phyloP scores from a whole-genome alignment of 2,113 vertebrate genomes.

The Clarias batrachus region DNA sequence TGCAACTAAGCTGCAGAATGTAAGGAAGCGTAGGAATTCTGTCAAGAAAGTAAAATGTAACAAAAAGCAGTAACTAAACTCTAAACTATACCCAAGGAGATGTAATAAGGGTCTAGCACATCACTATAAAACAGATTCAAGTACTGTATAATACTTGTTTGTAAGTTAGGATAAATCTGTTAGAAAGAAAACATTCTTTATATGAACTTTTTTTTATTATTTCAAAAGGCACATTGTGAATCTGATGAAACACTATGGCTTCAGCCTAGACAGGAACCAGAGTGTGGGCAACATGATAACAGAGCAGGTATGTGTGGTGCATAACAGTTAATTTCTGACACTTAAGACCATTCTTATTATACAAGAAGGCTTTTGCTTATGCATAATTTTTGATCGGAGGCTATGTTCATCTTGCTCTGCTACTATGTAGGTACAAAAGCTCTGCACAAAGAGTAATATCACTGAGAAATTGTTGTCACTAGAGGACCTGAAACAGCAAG shows the following conservation, averaged over 20 bases:
- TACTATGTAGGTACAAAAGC: constrained; percentile 42
- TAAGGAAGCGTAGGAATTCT: neutral
- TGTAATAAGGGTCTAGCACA: neutral
- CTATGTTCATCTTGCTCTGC: neutral
- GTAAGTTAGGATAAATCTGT: neutral
- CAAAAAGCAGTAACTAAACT: neutral
- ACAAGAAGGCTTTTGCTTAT: neutral
- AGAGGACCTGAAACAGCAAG: constrained; percentile 38
- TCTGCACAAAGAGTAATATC: constrained; percentile 50
- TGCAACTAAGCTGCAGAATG: neutral
- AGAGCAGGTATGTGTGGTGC: constrained; percentile 46
- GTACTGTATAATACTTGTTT: neutral
- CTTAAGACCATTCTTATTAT: neutral
- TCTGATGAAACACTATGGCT: constrained; percentile 45
- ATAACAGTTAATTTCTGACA: neutral
- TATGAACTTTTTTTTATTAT: neutral
- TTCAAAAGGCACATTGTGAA: constrained; percentile 48
- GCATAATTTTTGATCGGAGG: neutral
- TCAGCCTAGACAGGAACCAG: constrained; percentile 43
- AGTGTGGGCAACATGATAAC: constrained; percentile 48
- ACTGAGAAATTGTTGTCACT: constrained; percentile 48
- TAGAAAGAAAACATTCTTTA: neutral
- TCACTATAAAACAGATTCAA: neutral
- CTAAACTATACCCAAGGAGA: neutral
- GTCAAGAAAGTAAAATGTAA: neutral